Evolutionary conservation across 2,113 vertebrate species (phyloP).

Genomic region (Mustelus asterias): DNA sequence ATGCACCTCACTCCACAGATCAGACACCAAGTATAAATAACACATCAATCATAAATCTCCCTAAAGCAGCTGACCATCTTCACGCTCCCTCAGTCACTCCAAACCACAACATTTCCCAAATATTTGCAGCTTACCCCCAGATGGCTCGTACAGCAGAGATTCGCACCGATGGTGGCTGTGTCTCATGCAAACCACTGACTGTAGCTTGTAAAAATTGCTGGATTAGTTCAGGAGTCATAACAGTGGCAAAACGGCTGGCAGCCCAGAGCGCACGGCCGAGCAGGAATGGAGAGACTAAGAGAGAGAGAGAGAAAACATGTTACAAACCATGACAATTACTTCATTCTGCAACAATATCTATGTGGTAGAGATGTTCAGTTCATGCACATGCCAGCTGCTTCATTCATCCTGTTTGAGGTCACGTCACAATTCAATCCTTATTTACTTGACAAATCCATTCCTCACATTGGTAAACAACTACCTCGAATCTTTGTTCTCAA

Average conservation of each 20-base stretch:
- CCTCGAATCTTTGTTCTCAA: background rate
- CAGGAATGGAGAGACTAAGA: constrained; percentile 80
- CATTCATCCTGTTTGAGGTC: background rate
- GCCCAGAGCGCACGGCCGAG: constrained; percentile 93
- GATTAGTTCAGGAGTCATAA: constrained; percentile 94
- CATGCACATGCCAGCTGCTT: background rate
- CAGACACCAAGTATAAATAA: background rate
- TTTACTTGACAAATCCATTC: background rate
- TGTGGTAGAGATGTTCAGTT: background rate
- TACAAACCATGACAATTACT: background rate
- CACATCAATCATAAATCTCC: background rate
- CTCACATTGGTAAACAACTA: background rate
- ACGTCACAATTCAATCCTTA: background rate
- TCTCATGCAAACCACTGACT: constrained; percentile 87
- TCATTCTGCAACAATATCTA: background rate
- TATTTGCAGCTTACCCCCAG: constrained; percentile 76
- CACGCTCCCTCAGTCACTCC: background rate
- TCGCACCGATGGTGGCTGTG: constrained; percentile 85
- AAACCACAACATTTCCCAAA: background rate
- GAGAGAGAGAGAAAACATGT: background rate
- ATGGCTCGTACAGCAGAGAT: constrained; percentile 94
- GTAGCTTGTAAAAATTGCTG: constrained; percentile 97
- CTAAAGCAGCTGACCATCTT: background rate
- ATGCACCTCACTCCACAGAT: background rate
- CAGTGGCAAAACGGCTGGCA: constrained; percentile 89